Base-by-base conservation (phyloP, 2,797 vertebrate species). In the Halcyon smyrnensis region DNA sequence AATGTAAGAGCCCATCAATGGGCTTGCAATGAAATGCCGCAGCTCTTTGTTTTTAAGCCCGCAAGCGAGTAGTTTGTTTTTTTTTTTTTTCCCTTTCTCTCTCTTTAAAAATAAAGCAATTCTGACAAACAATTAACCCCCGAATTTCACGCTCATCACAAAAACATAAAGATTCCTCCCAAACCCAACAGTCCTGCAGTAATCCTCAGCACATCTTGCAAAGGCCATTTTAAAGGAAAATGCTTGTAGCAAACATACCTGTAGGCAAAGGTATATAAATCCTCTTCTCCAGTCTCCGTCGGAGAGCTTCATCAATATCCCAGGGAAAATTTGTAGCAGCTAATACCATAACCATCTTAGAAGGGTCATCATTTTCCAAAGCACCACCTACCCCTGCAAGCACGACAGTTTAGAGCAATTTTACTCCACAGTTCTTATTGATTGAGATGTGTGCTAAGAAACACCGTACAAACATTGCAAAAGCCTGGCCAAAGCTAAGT, bases 311-410 rank as follows among this genome's bases (percentile, higher is more conserved):
- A 15, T 99, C 99, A 2, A 99, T 99, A 97, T 99, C 99, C 99
- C 99, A 99, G 4, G 99, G 99, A 97, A 99, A 99, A 98, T 99
- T 99, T 64, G 99, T 99, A 75, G 99, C 99, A 51, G 99, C 99
- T 82, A 99, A 97, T 30, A 99, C 99, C 99, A 99, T 99, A 77
- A 99, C 99, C 99, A 99, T 99, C 97, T 99, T 99, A 64, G 99
- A 99, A 68, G 99, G 99, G 96, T 99, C 99, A 13, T 99, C 99
- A 5, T 98, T 99, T 96, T 99, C 99, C 93, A 98, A 95, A 48
- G 99, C 98, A 80, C 99, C 99, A 37, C 99, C 99, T 18, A 99
- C 99, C 86, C 99, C 99, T 99, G 94, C 7, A 90, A 78, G 74
- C 59, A 87, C 36, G 94, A 88, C 8, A 71, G 74, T 67, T 87